Evolutionary conservation across 2,113 vertebrate genomes (phyloP).

Genomic region (Australoheros scitulus): DNA sequence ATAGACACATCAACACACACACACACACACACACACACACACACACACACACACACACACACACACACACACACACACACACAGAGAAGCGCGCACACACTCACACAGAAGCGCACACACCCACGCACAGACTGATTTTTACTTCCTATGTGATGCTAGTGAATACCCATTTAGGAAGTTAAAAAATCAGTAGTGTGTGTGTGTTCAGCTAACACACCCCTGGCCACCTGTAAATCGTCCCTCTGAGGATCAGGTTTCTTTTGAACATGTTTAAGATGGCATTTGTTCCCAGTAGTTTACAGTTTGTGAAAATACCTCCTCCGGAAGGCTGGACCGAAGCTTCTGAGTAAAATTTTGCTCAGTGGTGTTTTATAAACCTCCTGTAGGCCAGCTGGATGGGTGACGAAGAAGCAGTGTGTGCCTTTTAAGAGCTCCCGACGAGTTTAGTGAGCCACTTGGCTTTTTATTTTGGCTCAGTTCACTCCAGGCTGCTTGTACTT

Average conservation of each 20-base stretch:
- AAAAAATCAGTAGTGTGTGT: conserved; percentile 21
- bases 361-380: conserved; percentile 53
- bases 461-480: conserved; percentile 74
- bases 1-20: too few species aligned
- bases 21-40: neutral
- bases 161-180: conserved; percentile 29
- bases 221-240: conserved; percentile 74
- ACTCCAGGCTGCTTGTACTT: conserved; percentile 74
- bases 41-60: too few species aligned
- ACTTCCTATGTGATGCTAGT: neutral
- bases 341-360: conserved; percentile 48
- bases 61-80: too few species aligned
- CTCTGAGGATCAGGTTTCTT: conserved; percentile 74
- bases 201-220: conserved; percentile 26
- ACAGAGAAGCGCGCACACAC: neutral
- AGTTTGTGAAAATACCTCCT: conserved; percentile 67
- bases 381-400: conserved; percentile 49
- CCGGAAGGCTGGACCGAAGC: conserved; percentile 59
- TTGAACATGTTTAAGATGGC: conserved; percentile 76
- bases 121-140: neutral
- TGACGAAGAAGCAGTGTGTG: conserved; percentile 48
- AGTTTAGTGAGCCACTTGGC: conserved; percentile 68
- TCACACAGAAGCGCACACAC: neutral
- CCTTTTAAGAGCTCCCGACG: conserved; percentile 65
- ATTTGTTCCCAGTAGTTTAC: conserved; percentile 75